These are phyloP conservation scores for Halictus quadricinctus DNA, from an alignment of 2,888 invertebrate species.

Conservation along the genomic window DNA sequence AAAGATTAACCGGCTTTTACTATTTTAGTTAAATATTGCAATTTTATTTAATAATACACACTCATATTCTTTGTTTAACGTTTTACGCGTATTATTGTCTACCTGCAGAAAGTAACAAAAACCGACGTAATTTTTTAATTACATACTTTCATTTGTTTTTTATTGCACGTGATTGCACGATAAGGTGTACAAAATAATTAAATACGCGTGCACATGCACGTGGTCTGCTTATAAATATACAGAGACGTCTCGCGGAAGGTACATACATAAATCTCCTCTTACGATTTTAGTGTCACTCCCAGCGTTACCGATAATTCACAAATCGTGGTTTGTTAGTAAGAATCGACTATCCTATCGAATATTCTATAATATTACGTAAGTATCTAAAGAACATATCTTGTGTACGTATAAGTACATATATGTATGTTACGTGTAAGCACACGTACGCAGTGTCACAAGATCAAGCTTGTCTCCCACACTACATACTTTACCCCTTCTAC, in stretches of 20 bases:
- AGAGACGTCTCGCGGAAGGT: not conserved
- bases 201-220: not conserved
- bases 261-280: not conserved
- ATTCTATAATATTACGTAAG: no score
- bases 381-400: no score
- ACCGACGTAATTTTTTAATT: not conserved
- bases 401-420: not conserved
- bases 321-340: slow-evolving; percentile 2
- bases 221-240: not conserved
- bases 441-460: no score
- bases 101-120: not conserved
- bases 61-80: no score
- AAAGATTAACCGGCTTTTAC: not conserved
- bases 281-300: not conserved
- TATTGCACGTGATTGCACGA: not conserved
- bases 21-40: not conserved
- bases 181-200: not conserved
- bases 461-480: no score
- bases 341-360: not conserved
- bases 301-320: not conserved
- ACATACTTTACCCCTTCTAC: no score
- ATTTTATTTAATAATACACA: not conserved
- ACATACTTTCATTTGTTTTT: not conserved
- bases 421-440: not conserved
- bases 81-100: no score